A percentile compares a stretch with the other conserved stretches of the same genome.
These are phyloP conservation scores for Trichonephila clavata DNA, from an alignment of 1,140 invertebrate genomes.

Conservation along the genomic window DNA sequence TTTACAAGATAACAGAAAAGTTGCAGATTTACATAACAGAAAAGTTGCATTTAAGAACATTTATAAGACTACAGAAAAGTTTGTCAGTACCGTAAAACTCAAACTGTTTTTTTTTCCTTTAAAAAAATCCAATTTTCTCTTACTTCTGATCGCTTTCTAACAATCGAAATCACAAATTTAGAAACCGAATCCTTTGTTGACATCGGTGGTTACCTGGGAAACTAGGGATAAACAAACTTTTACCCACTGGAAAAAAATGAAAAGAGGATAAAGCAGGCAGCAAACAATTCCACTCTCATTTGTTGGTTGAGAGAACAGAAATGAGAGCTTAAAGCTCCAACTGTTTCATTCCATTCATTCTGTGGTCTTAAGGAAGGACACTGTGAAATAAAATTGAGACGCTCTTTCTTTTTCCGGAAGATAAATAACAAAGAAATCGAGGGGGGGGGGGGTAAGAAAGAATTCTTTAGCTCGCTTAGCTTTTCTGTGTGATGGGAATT, in stretches of 20 bases:
- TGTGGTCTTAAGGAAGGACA: background rate
- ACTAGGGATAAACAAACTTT: constrained; percentile 13
- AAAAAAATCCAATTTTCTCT: background rate
- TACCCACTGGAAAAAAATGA: background rate
- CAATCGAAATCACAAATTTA: constrained; percentile 5
- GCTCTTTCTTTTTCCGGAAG: background rate
- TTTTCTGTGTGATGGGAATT: background rate
- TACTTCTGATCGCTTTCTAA: background rate
- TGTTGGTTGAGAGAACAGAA: background rate
- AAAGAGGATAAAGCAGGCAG: background rate
- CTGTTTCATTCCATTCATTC: background rate
- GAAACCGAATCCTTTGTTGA: constrained; percentile 9
- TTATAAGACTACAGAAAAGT: too few relatives aligned
- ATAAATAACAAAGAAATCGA: background rate
- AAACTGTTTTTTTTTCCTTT: too few relatives aligned
- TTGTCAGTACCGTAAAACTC: too few relatives aligned
- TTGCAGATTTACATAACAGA: too few relatives aligned
- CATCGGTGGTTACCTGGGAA: background rate
- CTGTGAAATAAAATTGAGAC: background rate
- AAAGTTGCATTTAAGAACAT: too few relatives aligned
- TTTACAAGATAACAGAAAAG: too few relatives aligned
- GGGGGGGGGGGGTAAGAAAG: too few relatives aligned
- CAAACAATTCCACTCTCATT: background rate
- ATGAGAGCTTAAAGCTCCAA: background rate
- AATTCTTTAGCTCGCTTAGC: background rate